These are phyloP conservation scores for Lophura nycthemera DNA, from an alignment of 2,113 vertebrate species.

Conservation along the genomic window DNA sequence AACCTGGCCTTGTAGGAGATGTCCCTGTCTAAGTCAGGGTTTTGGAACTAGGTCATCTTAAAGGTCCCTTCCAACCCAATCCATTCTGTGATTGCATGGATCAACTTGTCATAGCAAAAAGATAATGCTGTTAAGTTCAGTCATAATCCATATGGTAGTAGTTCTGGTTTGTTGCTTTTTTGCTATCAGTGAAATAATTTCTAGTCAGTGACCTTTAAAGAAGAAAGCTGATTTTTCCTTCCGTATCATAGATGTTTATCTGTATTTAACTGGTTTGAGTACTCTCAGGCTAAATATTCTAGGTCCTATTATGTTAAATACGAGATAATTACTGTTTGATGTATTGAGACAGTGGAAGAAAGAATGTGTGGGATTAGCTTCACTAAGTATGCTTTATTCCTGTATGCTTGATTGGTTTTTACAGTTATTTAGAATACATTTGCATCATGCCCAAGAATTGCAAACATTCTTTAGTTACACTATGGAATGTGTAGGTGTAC, in stretches of 20 bases:
- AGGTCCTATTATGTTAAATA: conserved; percentile 15
- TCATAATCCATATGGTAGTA: not conserved
- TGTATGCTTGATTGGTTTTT: conserved; percentile 25
- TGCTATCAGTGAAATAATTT: not conserved
- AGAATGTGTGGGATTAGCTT: conserved; percentile 62
- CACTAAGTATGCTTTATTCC: conserved; percentile 44
- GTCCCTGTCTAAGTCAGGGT: too few relatives aligned
- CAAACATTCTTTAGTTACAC: conserved; percentile 55
- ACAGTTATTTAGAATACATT: conserved; percentile 69
- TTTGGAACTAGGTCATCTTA: too few relatives aligned
- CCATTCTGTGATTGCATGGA: too few relatives aligned
- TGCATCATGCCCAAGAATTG: conserved; percentile 27
- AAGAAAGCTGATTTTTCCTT: not conserved
- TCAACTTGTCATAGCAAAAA: not conserved
- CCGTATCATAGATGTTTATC: not conserved
- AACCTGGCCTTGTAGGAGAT: too few relatives aligned
- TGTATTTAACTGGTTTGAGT: conserved; percentile 27
- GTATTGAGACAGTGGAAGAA: conserved; percentile 51
- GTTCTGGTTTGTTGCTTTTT: not conserved
- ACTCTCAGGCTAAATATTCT: conserved; percentile 39
- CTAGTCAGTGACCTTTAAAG: not conserved
- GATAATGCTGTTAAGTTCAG: not conserved
- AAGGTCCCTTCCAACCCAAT: too few relatives aligned
- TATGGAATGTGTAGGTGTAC: conserved; percentile 58
- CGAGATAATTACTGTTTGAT: conserved; percentile 50